Evolutionary conservation across 2,113 vertebrate species (phyloP), one percentile per base, ranked within the genome.

Genomic region (Atlantisia rogersi): DNA sequence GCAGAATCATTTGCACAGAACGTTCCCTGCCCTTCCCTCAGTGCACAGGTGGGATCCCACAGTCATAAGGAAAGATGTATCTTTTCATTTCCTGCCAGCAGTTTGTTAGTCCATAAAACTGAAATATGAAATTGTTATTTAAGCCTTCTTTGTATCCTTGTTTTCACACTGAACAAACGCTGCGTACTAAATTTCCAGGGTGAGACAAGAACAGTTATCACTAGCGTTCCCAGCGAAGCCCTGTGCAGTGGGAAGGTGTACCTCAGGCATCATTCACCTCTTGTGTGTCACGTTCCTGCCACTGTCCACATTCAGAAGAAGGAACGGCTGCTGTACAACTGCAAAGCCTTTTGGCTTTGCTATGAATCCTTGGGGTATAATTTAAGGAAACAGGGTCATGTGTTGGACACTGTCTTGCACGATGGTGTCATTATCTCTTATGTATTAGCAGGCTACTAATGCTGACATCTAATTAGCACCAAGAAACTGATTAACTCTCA

Each of bases 381-480:
- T 96, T 97, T 97, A 91, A 96, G 93, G 94, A 96, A 97, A 56
- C 50, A 88, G 88, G 83, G 86, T 87, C 32, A 39, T 90, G 82
- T 92, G 92, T 94, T 90, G 91, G 93, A 95, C 56, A 55, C 42
- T 28, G 60, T 85, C 85, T 91, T 91, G 87, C 80, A 73, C 21
- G 12, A 52, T n/a, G 78, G 79, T 97, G 95, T 88, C 97, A 95
- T 97, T 95, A 91, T 96, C 95, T 95, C 92, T 95, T 97, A 80
- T 75, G 92, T 95, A 81, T 84, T 92, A 94, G 73, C 60, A 82
- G 91, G 91, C 87, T 94, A 85, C 90, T 95, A 92, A 95, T 82
- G 86, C 94, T 96, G 96, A 96, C 96, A 97, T 91, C 96, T 97
- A 97, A 97, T 98, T 97, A 97, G 90, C 96, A 94, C 94, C 80